Evolutionary conservation across 2,888 invertebrate genomes (phyloP).

Genomic region (Rhorus exstirpatorius): DNA sequence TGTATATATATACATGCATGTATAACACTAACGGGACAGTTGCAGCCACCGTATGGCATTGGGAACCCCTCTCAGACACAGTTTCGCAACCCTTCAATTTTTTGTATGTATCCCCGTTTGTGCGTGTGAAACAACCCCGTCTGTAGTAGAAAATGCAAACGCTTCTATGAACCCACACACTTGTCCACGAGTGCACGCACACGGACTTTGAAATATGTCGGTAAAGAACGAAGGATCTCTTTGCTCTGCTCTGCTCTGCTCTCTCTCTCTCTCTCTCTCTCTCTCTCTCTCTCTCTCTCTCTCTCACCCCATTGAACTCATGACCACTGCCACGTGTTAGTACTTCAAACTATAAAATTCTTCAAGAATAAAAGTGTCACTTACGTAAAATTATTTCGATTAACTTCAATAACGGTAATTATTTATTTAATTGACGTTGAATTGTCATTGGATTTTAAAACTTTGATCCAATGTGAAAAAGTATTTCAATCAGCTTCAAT

Average conservation of each 20-base stretch:
- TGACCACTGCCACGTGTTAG: constrained; percentile 51
- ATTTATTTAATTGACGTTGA: no score
- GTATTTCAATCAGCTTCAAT: no score
- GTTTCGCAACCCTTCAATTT: constrained; percentile 50
- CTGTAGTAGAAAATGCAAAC: no score
- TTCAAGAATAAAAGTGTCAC: not conserved
- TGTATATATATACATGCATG: not conserved
- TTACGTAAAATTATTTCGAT: not conserved
- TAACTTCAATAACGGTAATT: no score
- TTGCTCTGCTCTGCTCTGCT: constrained; percentile 37
- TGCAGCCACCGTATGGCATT: constrained; percentile 48
- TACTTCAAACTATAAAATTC: constrained; percentile 35
- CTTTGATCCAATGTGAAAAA: no score
- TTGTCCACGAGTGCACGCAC: not conserved
- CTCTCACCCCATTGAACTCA: constrained; percentile 30
- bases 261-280: constrained; percentile 13
- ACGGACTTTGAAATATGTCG: constrained; percentile 20
- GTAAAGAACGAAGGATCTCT: constrained; percentile 36
- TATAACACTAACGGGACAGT: constrained; percentile 41
- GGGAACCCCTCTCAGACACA: constrained; percentile 20
- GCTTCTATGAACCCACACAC: no score
- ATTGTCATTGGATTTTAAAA: no score
- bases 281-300: constrained; percentile 28
- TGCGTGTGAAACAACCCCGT: constrained; percentile 2
- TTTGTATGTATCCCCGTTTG: constrained; percentile 38